These are phyloP conservation scores for Cephus sareptanus DNA, from an alignment of 2,888 invertebrate species.

Conservation along the genomic window DNA sequence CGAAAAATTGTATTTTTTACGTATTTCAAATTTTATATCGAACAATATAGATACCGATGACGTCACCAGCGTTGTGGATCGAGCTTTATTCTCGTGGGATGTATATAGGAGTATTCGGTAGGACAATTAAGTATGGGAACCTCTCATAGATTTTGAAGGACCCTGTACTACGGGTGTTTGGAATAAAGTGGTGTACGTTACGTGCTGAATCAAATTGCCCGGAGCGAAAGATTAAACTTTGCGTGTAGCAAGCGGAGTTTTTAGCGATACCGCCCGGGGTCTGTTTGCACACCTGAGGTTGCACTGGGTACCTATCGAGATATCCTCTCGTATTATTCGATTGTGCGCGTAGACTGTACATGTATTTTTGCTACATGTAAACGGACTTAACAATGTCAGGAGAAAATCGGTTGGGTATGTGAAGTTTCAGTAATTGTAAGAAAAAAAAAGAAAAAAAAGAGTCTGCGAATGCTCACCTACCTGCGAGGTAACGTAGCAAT, in stretches of 20 bases:
- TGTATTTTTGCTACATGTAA: not conserved
- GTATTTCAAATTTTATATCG: too few relatives aligned
- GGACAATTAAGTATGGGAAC: too few relatives aligned
- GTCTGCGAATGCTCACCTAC: not conserved
- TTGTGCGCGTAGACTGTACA: not conserved
- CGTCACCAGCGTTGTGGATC: too few relatives aligned
- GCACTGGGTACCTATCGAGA: conserved; percentile 15
- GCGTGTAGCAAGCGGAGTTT: conserved; percentile 47
- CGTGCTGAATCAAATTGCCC: conserved; percentile 49
- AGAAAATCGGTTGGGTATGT: not conserved
- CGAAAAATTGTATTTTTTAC: too few relatives aligned
- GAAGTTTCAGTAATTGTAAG: not conserved
- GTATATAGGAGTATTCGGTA: too few relatives aligned
- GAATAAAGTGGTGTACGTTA: conserved; percentile 19
- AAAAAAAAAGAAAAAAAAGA: not conserved
- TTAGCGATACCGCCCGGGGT: conserved; percentile 57
- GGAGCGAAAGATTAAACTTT: conserved; percentile 57
- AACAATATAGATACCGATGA: too few relatives aligned
- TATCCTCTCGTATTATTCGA: conserved; percentile 14
- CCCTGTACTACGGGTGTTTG: too few relatives aligned
- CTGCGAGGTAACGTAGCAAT: not conserved
- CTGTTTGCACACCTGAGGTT: conserved; percentile 63
- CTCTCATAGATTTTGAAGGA: too few relatives aligned
- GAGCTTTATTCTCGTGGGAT: too few relatives aligned
- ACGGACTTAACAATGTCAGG: not conserved